Evolutionary conservation across 2,888 invertebrate genomes (phyloP), one percentile per base, ranked within the genome.

Genomic region (Acleris holmiana): DNA sequence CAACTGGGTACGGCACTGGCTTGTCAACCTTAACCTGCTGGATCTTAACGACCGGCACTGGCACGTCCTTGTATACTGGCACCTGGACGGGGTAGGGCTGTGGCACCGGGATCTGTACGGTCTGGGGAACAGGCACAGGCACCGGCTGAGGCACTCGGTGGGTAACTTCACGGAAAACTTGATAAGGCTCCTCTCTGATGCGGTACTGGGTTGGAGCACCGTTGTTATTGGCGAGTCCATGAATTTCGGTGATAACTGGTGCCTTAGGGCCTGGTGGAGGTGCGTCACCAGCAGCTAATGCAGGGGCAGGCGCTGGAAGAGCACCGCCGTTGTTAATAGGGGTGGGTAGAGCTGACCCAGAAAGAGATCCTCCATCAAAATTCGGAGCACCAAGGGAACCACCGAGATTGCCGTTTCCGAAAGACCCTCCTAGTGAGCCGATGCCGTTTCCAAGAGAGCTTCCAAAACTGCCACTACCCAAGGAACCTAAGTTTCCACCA

Each of bases 71-170:
- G 44, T 92, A 78, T 0, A 94, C 90, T 55, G 94, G 94, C 0
- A 94, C 88, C 75, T 91, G 86, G 15, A 94, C 94, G 21, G 93
- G 93, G 80, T 94, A 94, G 18, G 94, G 94, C 67, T 94, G 94
- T 0, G 94, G 94, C 10, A 94, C 88, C 18, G 93, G 93, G 40
- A 94, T 86, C 69, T 85, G 85, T 19, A 94, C 93, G 57, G 86
- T 88, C 66, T 94, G 93, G 0, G 91, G 91, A 5, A 93, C 90
- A 58, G 91, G 92, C 0, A 93, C 90, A 0, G 93, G 93, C 18
- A 93, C 88, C 0, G 94, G 94, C 70, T 94, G 90, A 2, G 94
- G 94, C 50, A 94, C 93, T 62, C 88, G 90, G 76, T 94, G 93
- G 2, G 93, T 93, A 15, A 91, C 88, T 55, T 92, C 88, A 67